phyloP scores from a whole-genome alignment of 2,888 invertebrate genomes.

The Hermodice carunculata region DNA sequence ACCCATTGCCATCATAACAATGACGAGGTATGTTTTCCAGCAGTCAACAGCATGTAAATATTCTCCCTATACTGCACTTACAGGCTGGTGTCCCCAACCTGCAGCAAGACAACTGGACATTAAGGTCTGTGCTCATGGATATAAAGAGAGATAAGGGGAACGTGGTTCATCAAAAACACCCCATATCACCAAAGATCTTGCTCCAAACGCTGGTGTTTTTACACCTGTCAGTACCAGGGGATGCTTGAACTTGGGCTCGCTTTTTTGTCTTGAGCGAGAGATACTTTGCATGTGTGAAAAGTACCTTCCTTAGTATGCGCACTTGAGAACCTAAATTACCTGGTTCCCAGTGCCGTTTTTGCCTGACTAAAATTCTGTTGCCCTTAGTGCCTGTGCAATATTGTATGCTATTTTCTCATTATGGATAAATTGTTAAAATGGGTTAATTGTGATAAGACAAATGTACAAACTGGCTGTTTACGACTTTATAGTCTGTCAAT shows the following conservation, averaged over 20 bases:
- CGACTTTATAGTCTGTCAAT: too few species aligned
- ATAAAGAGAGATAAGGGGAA: background rate
- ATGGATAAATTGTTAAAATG: too few species aligned
- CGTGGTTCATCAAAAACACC: background rate
- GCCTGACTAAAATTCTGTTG: too few species aligned
- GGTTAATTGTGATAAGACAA: too few species aligned
- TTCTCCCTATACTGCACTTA: background rate
- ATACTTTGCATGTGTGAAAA: too few species aligned
- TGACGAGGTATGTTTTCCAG: background rate
- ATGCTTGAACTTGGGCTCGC: background rate
- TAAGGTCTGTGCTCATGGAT: background rate
- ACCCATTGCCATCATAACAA: background rate
- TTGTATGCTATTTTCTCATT: too few species aligned
- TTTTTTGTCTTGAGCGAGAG: too few species aligned
- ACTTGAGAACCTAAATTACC: too few species aligned
- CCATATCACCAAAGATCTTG: background rate
- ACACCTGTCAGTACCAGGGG: background rate
- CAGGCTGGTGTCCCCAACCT: constrained; percentile 2
- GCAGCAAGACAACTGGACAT: background rate
- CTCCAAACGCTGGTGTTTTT: background rate
- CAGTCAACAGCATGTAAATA: constrained; percentile 5
- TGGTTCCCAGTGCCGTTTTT: too few species aligned
- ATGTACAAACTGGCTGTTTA: too few species aligned
- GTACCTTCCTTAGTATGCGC: too few species aligned
- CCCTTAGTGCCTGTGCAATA: too few species aligned